Evolutionary conservation across 1,140 invertebrate species (phyloP).

Genomic region (Atopsyche davidsoni): DNA sequence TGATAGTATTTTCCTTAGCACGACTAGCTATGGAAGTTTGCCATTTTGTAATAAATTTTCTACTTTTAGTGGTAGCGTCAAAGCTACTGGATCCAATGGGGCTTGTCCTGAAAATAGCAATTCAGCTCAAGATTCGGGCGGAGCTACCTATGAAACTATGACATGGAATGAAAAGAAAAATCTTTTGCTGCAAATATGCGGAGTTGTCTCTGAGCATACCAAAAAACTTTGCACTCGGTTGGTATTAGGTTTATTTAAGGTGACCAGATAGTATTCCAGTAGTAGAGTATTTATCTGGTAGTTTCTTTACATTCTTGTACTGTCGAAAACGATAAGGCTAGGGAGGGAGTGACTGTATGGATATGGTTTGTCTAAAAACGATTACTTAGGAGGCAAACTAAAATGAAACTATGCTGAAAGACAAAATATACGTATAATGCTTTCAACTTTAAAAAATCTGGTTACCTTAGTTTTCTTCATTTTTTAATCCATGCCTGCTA

Average conservation of each 20-base stretch:
- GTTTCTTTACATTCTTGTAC: no score
- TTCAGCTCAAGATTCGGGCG: slow-evolving; percentile 36
- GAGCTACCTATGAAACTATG: slow-evolving; percentile 58
- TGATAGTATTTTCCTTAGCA: background rate
- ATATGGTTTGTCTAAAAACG: no score
- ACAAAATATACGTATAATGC: no score
- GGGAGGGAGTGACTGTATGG: no score
- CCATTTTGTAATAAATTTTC: background rate
- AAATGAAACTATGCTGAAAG: no score
- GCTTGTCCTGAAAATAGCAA: slow-evolving; percentile 29
- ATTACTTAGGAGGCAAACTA: no score
- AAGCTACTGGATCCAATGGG: slow-evolving; percentile 19
- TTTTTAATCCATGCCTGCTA: no score
- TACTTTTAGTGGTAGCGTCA: slow-evolving; percentile 21
- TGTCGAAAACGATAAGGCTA: no score
- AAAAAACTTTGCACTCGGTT: slow-evolving; percentile 70
- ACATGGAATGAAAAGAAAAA: slow-evolving; percentile 54
- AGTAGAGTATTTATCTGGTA: no score
- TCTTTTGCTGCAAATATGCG: slow-evolving; percentile 61
- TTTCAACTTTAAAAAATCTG: no score
- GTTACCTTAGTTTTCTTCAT: no score
- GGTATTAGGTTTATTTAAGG: slow-evolving; percentile 37
- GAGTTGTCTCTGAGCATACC: slow-evolving; percentile 74
- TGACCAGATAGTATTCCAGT: no score
- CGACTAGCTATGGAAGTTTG: background rate